Base-by-base conservation (phyloP, 2,888 invertebrate genomes). In the Rutpela maculata region DNA sequence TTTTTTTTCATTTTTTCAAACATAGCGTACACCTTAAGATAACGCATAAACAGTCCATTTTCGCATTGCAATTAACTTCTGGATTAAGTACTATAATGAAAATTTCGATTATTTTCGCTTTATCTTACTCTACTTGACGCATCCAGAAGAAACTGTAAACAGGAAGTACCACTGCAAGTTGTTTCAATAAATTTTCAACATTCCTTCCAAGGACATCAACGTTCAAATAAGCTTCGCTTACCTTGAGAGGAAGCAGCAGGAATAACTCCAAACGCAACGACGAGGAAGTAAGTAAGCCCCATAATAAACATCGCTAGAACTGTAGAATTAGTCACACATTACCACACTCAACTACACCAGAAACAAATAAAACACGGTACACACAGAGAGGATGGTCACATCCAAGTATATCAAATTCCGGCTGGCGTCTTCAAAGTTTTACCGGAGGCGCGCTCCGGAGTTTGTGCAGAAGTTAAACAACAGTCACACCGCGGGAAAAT, bases 271-370 rank as follows among this genome's bases (percentile, higher is more conserved):
- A 67, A 19, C n/a, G 62, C 5, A 60, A 71, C 35, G 55, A 75
- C 43, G 70, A 70, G 43, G 43, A 60, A 71, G 70, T 65, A 68
- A 65, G 55, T 65, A 62, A 43, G 26, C 43, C 19, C 59, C 43
- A 31, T 18, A 19, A 18, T 75, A 55, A 73, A 74, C 63, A 57
- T 77, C 71, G 73, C 67, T 75, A 17, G 22, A 22, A n/a, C 50
- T 3, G 31, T 7, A 43, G 35, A 72, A 67, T 71, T 43, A 77
- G 75, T 79, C 74, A 74, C 79, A 75, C 77, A 79, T 77, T 50
- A 79, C 22, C 77, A 67, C 68, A 74, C 59, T 56, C 74, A 74
- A 72, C 74, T 15, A 63, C 69, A 15, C 38, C 59, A 72, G 50
- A 60, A 72, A 56, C 38, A 57, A 59, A 71, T 55, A 11, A 62